Conservation (phyloP, 2,113 vertebrate genomes). For the Sapajus apella region DNA sequence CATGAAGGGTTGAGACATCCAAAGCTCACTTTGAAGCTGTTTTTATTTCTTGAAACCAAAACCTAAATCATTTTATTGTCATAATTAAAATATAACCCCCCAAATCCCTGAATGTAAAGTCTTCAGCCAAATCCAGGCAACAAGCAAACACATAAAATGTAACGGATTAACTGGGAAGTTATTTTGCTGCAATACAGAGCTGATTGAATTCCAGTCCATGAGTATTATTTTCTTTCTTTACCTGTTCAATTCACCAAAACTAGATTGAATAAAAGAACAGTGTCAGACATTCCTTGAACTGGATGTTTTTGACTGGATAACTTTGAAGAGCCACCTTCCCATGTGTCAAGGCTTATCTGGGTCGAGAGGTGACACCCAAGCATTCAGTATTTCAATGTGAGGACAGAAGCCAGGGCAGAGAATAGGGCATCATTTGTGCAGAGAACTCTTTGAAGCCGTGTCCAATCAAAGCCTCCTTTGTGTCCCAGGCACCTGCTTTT, state of each 20-base stretch:
- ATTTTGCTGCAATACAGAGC: fast-evolving
- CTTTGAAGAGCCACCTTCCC: neutral
- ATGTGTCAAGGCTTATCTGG: fast-evolving
- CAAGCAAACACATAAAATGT: fast-evolving
- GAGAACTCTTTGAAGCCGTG: fast-evolving
- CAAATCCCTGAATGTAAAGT: fast-evolving
- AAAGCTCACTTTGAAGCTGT: too few relatives aligned
- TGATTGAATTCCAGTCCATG: fast-evolving
- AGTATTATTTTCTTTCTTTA: neutral
- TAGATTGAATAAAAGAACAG: neutral
- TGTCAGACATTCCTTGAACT: neutral
- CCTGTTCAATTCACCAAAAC: neutral
- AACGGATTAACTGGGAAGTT: fast-evolving
- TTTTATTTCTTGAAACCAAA: too few relatives aligned
- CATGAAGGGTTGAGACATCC: fast-evolving
- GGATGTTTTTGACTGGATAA: neutral
- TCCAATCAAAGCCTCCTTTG: neutral
- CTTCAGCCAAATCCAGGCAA: fast-evolving
- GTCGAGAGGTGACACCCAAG: neutral
- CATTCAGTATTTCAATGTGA: fast-evolving
- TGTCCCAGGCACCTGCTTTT: fast-evolving
- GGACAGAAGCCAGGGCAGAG: fast-evolving
- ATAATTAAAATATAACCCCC: neutral
- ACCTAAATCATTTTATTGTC: too few relatives aligned
- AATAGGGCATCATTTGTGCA: fast-evolving